Evolutionary conservation across 2,113 vertebrate species (phyloP).

Genomic region (Orycteropus afer): DNA sequence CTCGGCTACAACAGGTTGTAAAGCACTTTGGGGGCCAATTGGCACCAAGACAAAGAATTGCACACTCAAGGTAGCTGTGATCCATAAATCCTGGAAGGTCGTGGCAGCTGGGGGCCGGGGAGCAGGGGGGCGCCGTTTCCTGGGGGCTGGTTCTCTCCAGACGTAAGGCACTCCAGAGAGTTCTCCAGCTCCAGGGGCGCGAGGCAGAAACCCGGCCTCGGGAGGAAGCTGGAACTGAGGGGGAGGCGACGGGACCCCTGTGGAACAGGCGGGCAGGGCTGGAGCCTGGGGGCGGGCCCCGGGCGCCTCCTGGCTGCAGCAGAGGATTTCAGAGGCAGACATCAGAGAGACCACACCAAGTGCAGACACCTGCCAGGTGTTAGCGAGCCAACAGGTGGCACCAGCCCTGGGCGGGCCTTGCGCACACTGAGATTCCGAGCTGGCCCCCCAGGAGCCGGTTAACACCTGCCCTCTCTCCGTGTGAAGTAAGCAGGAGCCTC

Average conservation of each 20-base stretch:
- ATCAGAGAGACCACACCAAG: slow-evolving; percentile 5
- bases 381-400: accelerated
- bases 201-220: neutral
- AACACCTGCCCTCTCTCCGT: neutral
- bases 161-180: slow-evolving; percentile 44
- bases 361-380: neutral
- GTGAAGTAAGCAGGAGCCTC: accelerated
- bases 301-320: accelerated
- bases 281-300: accelerated
- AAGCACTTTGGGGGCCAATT: slow-evolving; percentile 62
- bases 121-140: neutral
- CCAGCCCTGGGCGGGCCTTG: accelerated
- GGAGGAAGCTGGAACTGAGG: neutral
- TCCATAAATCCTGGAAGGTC: slow-evolving; percentile 52
- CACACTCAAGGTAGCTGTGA: slow-evolving; percentile 33
- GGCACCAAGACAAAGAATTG: slow-evolving; percentile 53
- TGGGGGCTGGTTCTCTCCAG: neutral
- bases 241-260: neutral
- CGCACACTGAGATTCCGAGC: neutral
- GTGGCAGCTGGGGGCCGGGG: neutral
- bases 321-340: neutral
- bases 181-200: accelerated
- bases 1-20: slow-evolving; percentile 41
- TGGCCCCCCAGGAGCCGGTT: accelerated
- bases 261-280: accelerated